phyloP scores from a whole-genome alignment of 1,140 invertebrate species.

The Drosophila yakuba region DNA sequence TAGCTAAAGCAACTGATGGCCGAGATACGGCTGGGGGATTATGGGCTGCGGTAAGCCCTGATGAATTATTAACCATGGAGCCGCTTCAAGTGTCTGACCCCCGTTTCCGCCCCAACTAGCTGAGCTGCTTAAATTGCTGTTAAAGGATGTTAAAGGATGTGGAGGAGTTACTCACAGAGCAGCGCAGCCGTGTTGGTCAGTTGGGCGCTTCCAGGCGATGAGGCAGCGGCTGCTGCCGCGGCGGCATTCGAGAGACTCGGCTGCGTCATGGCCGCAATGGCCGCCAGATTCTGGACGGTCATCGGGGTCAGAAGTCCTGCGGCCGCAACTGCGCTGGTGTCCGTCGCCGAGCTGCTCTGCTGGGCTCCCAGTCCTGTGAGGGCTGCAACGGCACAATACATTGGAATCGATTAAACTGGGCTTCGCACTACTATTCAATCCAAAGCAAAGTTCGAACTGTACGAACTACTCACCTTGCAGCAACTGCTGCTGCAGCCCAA shows the following conservation, averaged over 20 bases:
- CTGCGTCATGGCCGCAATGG: constrained; percentile 93
- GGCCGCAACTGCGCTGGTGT: constrained; percentile 85
- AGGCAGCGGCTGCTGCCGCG: constrained; percentile 74
- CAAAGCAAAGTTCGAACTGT: too few relatives aligned
- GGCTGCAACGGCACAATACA: constrained; percentile 22
- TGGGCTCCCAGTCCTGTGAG: constrained; percentile 83
- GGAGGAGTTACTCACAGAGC: constrained; percentile 73
- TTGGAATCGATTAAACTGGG: not conserved
- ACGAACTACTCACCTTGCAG: constrained; percentile 84
- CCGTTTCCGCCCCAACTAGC: not conserved
- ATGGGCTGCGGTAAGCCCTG: constrained; percentile 5
- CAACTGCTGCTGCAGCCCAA: constrained; percentile 90
- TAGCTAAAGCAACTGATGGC: constrained; percentile 13
- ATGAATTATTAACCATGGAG: constrained; percentile 24
- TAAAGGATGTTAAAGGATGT: not conserved
- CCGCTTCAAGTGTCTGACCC: too few relatives aligned
- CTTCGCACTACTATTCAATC: not conserved
- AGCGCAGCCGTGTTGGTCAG: constrained; percentile 81
- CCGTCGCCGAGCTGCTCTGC: constrained; percentile 66
- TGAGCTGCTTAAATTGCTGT: not conserved
- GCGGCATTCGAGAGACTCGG: constrained; percentile 87
- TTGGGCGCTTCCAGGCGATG: constrained; percentile 85
- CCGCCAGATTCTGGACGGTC: constrained; percentile 95
- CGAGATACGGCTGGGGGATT: not conserved
- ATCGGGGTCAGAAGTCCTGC: constrained; percentile 89